These are phyloP conservation scores for Cariama cristata DNA, from an alignment of 2,113 vertebrate species.

Conservation along the genomic window DNA sequence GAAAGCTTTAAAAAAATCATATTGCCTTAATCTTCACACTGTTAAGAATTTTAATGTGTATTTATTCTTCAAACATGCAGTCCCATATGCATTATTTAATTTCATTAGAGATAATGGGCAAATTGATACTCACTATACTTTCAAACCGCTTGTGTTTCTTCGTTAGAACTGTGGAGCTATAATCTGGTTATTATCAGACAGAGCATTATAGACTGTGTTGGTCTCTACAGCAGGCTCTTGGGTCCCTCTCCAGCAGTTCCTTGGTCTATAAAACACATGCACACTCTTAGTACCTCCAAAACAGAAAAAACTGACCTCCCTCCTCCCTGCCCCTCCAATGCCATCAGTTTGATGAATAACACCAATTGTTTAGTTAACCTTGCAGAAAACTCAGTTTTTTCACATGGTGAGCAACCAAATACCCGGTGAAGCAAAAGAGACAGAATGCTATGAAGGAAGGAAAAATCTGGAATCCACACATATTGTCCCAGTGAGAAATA, in stretches of 20 bases:
- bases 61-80: slow-evolving; percentile 53
- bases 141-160: not conserved
- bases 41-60: slow-evolving; percentile 55
- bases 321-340: rapidly evolving
- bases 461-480: not conserved
- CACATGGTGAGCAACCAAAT: not conserved
- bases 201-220: not conserved
- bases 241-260: not conserved
- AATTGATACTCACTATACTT: slow-evolving; percentile 43
- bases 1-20: slow-evolving; percentile 48
- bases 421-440: not conserved
- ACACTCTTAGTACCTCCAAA: not conserved
- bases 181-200: slow-evolving; percentile 43
- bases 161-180: not conserved
- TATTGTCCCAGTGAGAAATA: rapidly evolving
- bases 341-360: not conserved
- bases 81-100: slow-evolving; percentile 60
- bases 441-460: not conserved
- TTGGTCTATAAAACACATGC: not conserved
- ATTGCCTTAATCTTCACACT: slow-evolving; percentile 44
- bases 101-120: slow-evolving; percentile 59
- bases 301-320: not conserved
- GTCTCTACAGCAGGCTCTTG: not conserved
- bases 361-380: not conserved
- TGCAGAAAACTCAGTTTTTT: not conserved